Evolutionary conservation across 2,797 vertebrate species (phyloP).

Genomic region (Pseudotriccus pelzelni): DNA sequence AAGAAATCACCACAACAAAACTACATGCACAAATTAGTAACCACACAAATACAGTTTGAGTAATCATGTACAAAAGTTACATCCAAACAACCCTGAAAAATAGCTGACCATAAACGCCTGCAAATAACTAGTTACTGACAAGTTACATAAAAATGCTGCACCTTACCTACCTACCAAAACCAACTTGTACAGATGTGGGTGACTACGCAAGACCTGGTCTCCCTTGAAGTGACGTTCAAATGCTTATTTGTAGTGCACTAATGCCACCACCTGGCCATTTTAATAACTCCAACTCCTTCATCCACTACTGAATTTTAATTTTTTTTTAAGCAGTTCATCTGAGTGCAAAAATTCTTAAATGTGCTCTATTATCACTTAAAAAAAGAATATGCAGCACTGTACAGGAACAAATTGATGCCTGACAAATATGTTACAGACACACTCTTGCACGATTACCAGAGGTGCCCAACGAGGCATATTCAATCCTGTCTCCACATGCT

Average conservation of each 20-base stretch:
- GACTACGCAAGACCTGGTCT: not conserved
- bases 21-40: not conserved
- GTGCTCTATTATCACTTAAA: not conserved
- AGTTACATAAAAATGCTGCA: not conserved
- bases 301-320: not conserved
- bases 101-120: not conserved
- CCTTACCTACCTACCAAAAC: not conserved
- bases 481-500: not conserved
- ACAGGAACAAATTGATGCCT: not conserved
- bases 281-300: not conserved
- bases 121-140: not conserved
- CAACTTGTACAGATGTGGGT: not conserved
- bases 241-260: not conserved
- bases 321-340: not conserved
- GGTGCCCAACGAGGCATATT: not conserved
- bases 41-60: not conserved
- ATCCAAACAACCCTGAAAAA: not conserved
- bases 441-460: not conserved
- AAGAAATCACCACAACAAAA: not conserved
- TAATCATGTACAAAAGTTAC: not conserved
- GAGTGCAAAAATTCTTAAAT: not conserved
- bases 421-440: not conserved
- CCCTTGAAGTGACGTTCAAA: not conserved
- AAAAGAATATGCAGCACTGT: not conserved
- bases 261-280: slow-evolving; percentile 19